Evolutionary conservation across 2,888 invertebrate species (phyloP), one percentile per base, ranked within the genome.

Genomic region (Clanis bilineata): DNA sequence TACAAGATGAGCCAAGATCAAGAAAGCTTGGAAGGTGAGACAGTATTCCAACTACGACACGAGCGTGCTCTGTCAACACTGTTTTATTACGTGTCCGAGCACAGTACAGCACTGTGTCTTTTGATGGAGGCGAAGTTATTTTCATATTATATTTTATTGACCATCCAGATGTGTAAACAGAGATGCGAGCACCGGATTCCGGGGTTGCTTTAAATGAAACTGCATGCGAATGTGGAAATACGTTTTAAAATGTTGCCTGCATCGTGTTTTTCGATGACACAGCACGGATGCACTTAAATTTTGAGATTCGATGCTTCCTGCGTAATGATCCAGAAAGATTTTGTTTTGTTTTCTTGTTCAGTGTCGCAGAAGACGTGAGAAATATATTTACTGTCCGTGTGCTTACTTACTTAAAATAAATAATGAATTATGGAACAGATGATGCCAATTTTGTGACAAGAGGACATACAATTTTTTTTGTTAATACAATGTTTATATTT

Each of bases 151-250:
- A 79, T 78, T 79, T 82, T 80, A 84, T 79, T 80, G 73, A 74
- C 72, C 75, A 72, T 76, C 77, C 86, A 88, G 85, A 88, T 86
- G 84, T 86, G 83, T 82, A 86, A 89, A 86, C 87, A 87, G 64
- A 67, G 64, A 67, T 69, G 70, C 70, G 67, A 63, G 71, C 69
- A 69, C 65, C 71, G 76, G 76, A 81, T 79, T 82, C 77, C 76
- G 71, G 74, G 71, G 62, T 68, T 55, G 62, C 65, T 64, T 57
- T 62, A 15, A 57, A 44, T 58, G 71, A 67, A 66, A 69, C 72
- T 74, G 73, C 73, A 73, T 61, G 70, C 67, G 68, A 60, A 59
- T 70, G 69, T 66, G 67, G 69, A 73, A 71, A 72, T 74, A 62
- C 68, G 62, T 68, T 62, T 69, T 72, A 66, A 72, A 75, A 72